These are phyloP conservation scores for Drosophila repletoides DNA, from an alignment of 1,140 invertebrate species.

Conservation along the genomic window DNA sequence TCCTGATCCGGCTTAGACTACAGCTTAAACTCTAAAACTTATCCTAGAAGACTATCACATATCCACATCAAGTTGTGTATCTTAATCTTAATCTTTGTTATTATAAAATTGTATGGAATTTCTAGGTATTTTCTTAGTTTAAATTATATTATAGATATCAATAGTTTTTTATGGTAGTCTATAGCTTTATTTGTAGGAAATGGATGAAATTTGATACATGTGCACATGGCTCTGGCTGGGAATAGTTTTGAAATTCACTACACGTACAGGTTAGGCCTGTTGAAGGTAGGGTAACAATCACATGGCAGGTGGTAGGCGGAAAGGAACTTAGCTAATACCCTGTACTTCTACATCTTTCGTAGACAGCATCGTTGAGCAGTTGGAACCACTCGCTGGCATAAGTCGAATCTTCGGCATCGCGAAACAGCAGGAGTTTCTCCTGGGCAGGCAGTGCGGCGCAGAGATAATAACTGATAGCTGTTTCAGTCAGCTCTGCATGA, in stretches of 20 bases:
- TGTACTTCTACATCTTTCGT: slow-evolving; percentile 71
- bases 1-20: too few species aligned
- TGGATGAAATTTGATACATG: slow-evolving; percentile 1
- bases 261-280: not conserved
- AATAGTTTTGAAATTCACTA: slow-evolving; percentile 10
- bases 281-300: not conserved
- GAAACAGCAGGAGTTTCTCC: slow-evolving; percentile 67
- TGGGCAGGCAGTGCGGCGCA: slow-evolving; percentile 54
- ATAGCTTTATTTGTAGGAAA: slow-evolving; percentile 16
- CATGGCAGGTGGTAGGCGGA: slow-evolving; percentile 11
- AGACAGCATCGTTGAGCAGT: slow-evolving; percentile 74
- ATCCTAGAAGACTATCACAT: too few species aligned
- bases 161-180: too few species aligned
- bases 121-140: too few species aligned
- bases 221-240: slow-evolving; percentile 4
- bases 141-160: too few species aligned
- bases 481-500: slow-evolving; percentile 73
- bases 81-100: too few species aligned
- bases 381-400: slow-evolving; percentile 78
- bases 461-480: slow-evolving; percentile 76
- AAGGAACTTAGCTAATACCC: slow-evolving; percentile 43
- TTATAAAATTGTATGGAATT: too few species aligned
- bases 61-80: too few species aligned
- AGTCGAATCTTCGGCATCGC: slow-evolving; percentile 69
- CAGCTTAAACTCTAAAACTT: too few species aligned